Conservation (phyloP, 1,140 invertebrate species). For the Oppia nitens region DNA sequence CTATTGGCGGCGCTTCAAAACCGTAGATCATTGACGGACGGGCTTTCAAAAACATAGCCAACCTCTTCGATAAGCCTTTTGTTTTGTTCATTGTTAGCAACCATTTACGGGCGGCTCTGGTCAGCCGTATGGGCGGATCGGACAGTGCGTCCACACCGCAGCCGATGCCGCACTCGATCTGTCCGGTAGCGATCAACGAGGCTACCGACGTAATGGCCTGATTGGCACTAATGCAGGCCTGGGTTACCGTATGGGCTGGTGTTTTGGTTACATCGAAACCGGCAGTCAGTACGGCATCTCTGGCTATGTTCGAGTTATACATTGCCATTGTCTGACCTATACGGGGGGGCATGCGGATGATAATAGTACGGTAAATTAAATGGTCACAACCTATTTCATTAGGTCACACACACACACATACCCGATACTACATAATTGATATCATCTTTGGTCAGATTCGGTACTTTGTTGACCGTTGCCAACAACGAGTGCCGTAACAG, state of each 20-base stretch:
- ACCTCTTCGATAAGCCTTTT: neutral
- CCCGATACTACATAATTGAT: neutral
- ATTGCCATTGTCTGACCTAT: neutral
- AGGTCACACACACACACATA: too few relatives aligned
- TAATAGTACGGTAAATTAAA: too few relatives aligned
- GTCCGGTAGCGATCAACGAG: neutral
- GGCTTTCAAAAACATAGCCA: conserved; percentile 29
- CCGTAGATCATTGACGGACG: conserved; percentile 35
- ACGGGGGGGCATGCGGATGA: too few relatives aligned
- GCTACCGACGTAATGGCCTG: neutral
- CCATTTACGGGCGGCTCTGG: neutral
- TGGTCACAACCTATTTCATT: too few relatives aligned
- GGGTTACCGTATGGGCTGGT: neutral
- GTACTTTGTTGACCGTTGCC: conserved; percentile 40
- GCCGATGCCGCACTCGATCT: neutral
- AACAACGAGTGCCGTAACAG: conserved; percentile 67
- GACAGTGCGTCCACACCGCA: neutral
- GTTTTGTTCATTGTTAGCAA: neutral
- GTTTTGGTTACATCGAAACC: neutral
- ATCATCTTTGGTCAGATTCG: neutral
- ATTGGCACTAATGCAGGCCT: neutral
- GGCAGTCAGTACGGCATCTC: neutral
- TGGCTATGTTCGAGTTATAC: neutral
- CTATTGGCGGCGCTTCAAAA: conserved; percentile 70
- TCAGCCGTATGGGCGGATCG: neutral